These are phyloP conservation scores for Lophotriccus pileatus DNA, from an alignment of 2,797 vertebrate genomes.

Conservation along the genomic window DNA sequence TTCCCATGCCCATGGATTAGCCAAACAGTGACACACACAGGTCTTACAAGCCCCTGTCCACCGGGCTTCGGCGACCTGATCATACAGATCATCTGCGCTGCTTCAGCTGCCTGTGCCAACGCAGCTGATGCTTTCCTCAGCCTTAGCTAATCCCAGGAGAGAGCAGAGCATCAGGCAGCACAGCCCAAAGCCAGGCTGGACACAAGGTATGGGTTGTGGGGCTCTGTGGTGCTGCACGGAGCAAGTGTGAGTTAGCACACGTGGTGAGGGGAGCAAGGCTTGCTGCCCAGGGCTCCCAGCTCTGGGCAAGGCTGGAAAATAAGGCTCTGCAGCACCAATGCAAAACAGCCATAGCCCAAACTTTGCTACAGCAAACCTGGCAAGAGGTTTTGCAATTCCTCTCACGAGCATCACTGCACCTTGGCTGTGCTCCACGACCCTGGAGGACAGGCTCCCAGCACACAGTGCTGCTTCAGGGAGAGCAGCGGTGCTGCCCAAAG, in stretches of 20 bases:
- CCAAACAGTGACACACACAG: not conserved
- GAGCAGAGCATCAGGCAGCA: not conserved
- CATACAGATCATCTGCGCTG: not conserved
- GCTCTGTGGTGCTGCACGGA: rapidly evolving
- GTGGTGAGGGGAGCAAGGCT: rapidly evolving
- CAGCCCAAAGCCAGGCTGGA: not conserved
- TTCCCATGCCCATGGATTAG: not conserved
- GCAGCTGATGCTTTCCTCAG: not conserved
- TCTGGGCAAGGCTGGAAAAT: rapidly evolving
- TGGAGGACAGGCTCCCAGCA: slow-evolving; percentile 1
- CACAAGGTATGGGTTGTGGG: rapidly evolving
- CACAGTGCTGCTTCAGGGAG: not conserved
- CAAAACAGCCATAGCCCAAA: not conserved
- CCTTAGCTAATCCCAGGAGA: not conserved
- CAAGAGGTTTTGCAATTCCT: slow-evolving; percentile 12
- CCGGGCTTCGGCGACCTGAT: rapidly evolving
- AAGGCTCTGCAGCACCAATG: not conserved
- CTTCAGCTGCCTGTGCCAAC: not conserved
- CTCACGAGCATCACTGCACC: slow-evolving; percentile 27
- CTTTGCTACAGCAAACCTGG: not conserved
- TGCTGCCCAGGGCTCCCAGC: not conserved
- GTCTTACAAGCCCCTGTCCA: rapidly evolving
- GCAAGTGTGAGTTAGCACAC: rapidly evolving
- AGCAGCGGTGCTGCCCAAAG: not conserved
- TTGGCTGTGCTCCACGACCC: slow-evolving; percentile 40